phyloP scores from a whole-genome alignment of 2,888 invertebrate species.

The Callosobruchus maculatus region DNA sequence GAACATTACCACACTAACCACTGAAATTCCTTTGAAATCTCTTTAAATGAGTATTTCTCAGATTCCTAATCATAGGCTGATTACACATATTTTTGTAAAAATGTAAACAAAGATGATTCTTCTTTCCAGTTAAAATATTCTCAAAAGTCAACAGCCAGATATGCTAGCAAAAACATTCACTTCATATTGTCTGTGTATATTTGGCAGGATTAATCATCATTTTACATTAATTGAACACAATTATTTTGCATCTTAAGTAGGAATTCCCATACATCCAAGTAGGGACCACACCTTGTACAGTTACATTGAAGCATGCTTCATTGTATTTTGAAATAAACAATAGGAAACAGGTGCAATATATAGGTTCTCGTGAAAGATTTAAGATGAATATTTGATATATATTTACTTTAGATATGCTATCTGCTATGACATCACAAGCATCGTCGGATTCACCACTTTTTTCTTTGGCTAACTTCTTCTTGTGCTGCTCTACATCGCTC shows the following conservation, averaged over 20 bases:
- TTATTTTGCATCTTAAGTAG: not conserved
- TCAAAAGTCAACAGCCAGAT: not conserved
- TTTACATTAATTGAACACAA: not conserved
- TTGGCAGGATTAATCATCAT: not conserved
- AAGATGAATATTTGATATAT: constrained; percentile 10
- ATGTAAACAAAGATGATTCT: not conserved
- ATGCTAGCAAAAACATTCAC: not conserved
- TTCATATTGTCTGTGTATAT: not conserved
- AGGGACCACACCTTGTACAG: not conserved
- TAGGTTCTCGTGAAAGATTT: not conserved
- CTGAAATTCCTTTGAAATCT: no score
- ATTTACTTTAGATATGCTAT: constrained; percentile 44
- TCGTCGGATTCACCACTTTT: constrained; percentile 25
- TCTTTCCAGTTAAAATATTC: not conserved
- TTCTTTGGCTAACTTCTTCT: constrained; percentile 53
- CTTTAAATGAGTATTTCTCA: no score
- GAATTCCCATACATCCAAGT: not conserved
- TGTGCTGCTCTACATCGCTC: constrained; percentile 81
- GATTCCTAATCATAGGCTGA: no score
- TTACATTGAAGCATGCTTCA: not conserved
- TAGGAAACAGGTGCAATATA: not conserved
- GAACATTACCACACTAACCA: no score
- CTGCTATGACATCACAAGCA: constrained; percentile 34
- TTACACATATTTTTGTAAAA: not conserved
- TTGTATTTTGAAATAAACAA: not conserved